Evolutionary conservation across 2,797 vertebrate genomes (phyloP), one percentile per base, ranked within the genome.

Genomic region (Intellagama lesueurii): DNA sequence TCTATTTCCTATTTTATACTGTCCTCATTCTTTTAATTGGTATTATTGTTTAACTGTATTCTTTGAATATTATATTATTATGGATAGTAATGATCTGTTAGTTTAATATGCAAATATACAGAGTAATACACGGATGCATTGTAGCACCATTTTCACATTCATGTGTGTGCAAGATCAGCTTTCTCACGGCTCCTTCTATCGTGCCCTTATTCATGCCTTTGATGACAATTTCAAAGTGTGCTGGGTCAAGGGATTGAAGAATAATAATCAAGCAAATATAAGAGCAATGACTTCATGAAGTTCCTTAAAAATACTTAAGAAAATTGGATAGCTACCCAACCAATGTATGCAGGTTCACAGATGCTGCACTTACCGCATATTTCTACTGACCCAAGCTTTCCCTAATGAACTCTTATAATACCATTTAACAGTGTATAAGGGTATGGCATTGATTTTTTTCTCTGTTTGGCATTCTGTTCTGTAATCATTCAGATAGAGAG

Each of bases 251-350:
- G 11, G 4, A 47, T 83, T 19, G 19, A 0, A 81, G 28, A 84
- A 87, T 7, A 4, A 8, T 76, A 32, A 85, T 28, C 30, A 28
- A 72, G 32, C 70, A 2, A 86, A 11, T 68, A 93, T 66, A 84
- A 91, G 28, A 76, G 1, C 28, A 28, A 0, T 9, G 88, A 80
- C 73, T 87, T 86, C n/a, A 86, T 64, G 26, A 88, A 86, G 64
- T 85, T 92, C 81, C 87, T 88, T 85, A 91, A 88, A 92, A 88
- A 86, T 90, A 47, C 52, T 76, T 72, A 52, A 79, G 68, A 64
- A 52, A 92, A 91, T 83, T 89, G 28, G 4, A 79, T 81, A 90
- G 7, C 77, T 89, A 16, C 2, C 40, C 4, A 86, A 40, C 49
- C 92, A 91, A 89, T 90, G 1, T 91, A 66, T 87, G 0, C 32